Evolutionary conservation across 2,113 vertebrate genomes (phyloP).

Genomic region (Zosterops lateralis): DNA sequence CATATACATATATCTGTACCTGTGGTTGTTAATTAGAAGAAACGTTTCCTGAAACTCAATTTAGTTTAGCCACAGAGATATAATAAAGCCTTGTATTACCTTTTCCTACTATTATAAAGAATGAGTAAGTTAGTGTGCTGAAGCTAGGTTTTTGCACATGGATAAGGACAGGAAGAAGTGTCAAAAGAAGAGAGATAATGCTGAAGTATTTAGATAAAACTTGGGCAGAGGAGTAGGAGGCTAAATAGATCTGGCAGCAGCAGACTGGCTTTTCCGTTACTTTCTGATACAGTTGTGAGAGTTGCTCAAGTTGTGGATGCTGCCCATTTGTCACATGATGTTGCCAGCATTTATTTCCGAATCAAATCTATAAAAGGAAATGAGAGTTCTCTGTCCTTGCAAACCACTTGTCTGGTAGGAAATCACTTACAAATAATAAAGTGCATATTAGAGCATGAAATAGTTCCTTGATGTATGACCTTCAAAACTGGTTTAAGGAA

Average conservation of each 20-base stretch:
- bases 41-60: neutral
- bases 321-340: constrained; percentile 13
- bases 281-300: neutral
- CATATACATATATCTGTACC: neutral
- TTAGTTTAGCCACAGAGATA: neutral
- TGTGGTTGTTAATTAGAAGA: neutral
- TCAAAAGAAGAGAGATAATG: neutral
- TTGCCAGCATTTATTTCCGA: constrained; percentile 48
- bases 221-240: neutral
- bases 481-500: constrained; percentile 17
- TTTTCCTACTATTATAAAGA: neutral
- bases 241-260: neutral
- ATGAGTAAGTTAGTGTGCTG: neutral
- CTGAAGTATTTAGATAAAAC: neutral
- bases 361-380: constrained; percentile 61
- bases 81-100: neutral
- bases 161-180: neutral
- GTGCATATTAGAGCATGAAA: neutral
- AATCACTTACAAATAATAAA: constrained; percentile 47
- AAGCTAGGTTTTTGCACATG: neutral
- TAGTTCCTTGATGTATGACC: constrained; percentile 40
- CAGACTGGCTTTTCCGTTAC: neutral
- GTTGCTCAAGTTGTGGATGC: neutral
- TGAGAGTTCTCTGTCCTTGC: constrained; percentile 26
- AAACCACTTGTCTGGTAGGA: constrained; percentile 58